Evolutionary conservation across 2,113 vertebrate species (phyloP).

Genomic region (Pseudonaja textilis): DNA sequence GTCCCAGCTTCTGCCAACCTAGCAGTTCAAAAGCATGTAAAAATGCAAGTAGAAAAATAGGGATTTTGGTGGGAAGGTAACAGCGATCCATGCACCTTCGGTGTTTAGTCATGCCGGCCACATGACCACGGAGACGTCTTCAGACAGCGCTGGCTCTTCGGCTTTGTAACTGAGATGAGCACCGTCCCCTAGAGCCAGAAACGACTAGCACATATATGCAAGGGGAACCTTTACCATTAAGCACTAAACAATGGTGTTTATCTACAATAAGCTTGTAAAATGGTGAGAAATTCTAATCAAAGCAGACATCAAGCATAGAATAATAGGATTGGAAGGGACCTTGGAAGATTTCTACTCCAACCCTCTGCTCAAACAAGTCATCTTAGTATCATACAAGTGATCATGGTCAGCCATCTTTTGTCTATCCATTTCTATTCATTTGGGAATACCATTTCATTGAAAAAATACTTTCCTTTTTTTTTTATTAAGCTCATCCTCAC

Average conservation of each 20-base stretch:
- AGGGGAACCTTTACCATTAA: no score
- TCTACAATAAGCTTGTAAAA: not conserved
- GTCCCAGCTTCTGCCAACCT: no score
- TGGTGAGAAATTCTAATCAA: not conserved
- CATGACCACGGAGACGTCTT: no score
- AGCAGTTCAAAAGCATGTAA: no score
- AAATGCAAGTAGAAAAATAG: no score
- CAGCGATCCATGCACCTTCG: no score
- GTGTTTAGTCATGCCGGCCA: no score
- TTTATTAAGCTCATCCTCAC: constrained; percentile 32
- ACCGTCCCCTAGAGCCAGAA: no score
- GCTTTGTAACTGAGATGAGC: no score
- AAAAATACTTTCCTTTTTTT: constrained; percentile 24
- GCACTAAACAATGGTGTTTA: not conserved
- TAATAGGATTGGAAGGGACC: not conserved
- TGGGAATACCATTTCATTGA: not conserved
- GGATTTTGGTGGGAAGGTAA: no score
- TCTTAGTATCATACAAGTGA: not conserved
- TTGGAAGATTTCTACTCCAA: not conserved
- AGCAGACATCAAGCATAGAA: not conserved
- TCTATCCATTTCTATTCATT: not conserved
- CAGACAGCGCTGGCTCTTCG: no score
- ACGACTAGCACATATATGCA: no score
- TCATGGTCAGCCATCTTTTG: fast-evolving
- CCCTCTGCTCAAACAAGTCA: not conserved